A percentile compares a stretch with the other conserved stretches of the same genome.
Conservation (phyloP, 2,888 invertebrate species). For the Caenorhabditis angaria region DNA sequence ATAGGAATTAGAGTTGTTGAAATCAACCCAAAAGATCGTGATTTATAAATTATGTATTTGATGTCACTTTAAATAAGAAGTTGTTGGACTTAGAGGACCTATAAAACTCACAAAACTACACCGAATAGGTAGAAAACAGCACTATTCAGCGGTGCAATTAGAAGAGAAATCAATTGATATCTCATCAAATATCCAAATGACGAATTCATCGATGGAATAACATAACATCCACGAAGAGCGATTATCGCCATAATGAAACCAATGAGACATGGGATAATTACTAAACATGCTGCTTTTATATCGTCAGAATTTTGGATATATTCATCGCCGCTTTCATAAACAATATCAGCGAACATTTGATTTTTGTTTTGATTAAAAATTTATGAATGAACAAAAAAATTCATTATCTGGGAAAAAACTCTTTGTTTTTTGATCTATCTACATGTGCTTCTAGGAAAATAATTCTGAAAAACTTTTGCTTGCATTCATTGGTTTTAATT, state of each 20-base stretch:
- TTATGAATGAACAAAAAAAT: too few relatives aligned
- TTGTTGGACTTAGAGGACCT: too few relatives aligned
- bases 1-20: background rate
- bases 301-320: background rate
- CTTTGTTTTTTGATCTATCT: too few relatives aligned
- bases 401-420: too few relatives aligned
- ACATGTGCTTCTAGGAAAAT: too few relatives aligned
- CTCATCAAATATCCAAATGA: background rate
- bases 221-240: background rate
- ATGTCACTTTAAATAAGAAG: background rate
- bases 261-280: background rate
- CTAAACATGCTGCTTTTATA: background rate
- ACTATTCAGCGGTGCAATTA: conserved; percentile 6
- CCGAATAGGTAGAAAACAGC: conserved; percentile 17
- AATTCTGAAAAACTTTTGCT: too few relatives aligned
- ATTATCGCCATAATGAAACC: background rate
- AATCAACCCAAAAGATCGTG: conserved; percentile 10
- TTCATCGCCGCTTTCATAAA: background rate
- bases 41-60: background rate
- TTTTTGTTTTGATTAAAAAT: too few relatives aligned
- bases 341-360: background rate
- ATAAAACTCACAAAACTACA: conserved; percentile 12
- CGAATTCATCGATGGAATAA: background rate
- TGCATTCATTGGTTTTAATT: too few relatives aligned
- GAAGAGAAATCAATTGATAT: too few relatives aligned